Evolutionary conservation across 1,140 invertebrate genomes (phyloP).

Genomic region (Bathynomus jamesi): DNA sequence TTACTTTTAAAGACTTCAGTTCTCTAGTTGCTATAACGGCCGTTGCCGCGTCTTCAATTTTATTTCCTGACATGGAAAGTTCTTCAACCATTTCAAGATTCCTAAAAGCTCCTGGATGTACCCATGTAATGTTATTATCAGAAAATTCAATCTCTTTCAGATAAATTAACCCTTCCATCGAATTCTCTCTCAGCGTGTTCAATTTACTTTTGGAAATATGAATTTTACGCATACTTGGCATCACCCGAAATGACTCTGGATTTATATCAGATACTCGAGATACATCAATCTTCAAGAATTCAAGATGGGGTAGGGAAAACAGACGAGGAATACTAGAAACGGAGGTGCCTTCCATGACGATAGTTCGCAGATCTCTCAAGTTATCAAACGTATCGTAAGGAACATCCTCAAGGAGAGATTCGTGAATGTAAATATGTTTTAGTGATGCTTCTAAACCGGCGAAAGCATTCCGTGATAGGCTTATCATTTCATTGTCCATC

Average conservation of each 20-base stretch:
- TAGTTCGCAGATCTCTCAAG: constrained; percentile 28
- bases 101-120: constrained; percentile 66
- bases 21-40: constrained; percentile 66
- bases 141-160: constrained; percentile 66
- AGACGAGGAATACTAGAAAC: constrained; percentile 35
- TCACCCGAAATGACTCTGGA: constrained; percentile 24
- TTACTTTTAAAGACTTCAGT: constrained; percentile 57
- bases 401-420: constrained; percentile 22
- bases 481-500: constrained; percentile 23
- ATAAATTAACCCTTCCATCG: constrained; percentile 61
- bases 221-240: constrained; percentile 33
- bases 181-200: too few species aligned
- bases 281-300: constrained; percentile 36
- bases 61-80: constrained; percentile 60
- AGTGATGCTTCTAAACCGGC: constrained; percentile 34
- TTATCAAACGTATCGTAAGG: constrained; percentile 36
- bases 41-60: constrained; percentile 64
- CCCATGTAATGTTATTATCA: constrained; percentile 64
- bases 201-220: constrained; percentile 21
- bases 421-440: constrained; percentile 32
- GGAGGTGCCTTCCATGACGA: constrained; percentile 34
- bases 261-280: constrained; percentile 21
- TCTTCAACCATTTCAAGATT: constrained; percentile 61
- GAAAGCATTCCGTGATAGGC: constrained; percentile 34
- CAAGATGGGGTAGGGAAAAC: constrained; percentile 30